Base-by-base conservation (phyloP, 1,140 invertebrate species). In the Pteromalus puparum region DNA sequence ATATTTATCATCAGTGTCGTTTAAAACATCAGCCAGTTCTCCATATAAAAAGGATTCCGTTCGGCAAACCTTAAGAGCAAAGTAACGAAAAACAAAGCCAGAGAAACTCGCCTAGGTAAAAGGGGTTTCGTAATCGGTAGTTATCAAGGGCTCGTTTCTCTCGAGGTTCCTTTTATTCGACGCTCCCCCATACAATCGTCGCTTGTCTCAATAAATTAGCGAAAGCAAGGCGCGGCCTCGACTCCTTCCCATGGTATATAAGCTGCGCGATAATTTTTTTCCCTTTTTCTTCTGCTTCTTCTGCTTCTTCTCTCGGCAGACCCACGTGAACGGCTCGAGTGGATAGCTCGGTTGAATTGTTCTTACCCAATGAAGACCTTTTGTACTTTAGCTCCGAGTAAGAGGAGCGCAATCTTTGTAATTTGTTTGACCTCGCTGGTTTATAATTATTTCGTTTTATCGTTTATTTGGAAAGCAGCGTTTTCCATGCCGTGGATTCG, bases 131-230 rank as follows among this genome's bases (percentile, higher is more conserved):
- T 15, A 48, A 48, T 61, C 53, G 53, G 21, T 61, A 61, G 15
- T 2, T n/a, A n/a, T 61, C 53, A 61, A n/a, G 12, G 53, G 21
- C 21, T 48, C 46, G 13, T 18, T 61, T 6, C 48, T 53, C 48
- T 53, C 48, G 48, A 53, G 48, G 15, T 15, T 53, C 18, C 48
- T 53, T 18, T 18, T 5, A n/a, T 18, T 21, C 15, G 53, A 61
- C 53, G 53, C 21, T 4, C 53, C 53, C 53, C 21, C 21, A 70
- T 10, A 42, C 30, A 74, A 26, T 74, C 72, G 72, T 74, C 28
- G 34, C 26, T 74, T 42, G 72, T 74, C 72, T 15, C 34, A 7
- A 74, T 74, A 74, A 42, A 74, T 74, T 74, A 74, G 9, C 18
- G 15, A 34, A 61, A 74, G 72, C 72, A 30, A 70, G 67, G 28